phyloP scores from a whole-genome alignment of 1,140 invertebrate species.

The Heterodera carotae region DNA sequence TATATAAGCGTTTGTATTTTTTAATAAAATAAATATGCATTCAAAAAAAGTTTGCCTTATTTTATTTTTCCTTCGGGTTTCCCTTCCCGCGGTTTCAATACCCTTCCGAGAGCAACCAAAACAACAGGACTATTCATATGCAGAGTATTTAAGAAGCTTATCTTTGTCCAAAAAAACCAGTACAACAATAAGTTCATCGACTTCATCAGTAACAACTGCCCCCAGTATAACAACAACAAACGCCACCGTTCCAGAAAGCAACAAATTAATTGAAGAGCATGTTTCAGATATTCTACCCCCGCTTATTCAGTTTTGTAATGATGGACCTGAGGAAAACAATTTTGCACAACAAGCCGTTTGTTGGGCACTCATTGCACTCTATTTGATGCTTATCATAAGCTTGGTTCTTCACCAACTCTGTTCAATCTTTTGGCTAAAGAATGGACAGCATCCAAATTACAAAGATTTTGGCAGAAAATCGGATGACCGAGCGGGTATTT shows the following conservation, averaged over 20 bases:
- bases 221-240: no score
- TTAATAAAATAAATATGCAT: not conserved
- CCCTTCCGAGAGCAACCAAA: no score
- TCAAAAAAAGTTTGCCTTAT: not conserved
- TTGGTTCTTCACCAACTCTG: not conserved
- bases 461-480: constrained; percentile 16
- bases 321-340: not conserved
- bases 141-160: no score
- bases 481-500: not conserved
- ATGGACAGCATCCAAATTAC: constrained; percentile 18
- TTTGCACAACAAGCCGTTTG: not conserved
- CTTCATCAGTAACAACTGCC: no score
- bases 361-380: not conserved
- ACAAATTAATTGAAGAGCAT: not conserved
- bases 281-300: not conserved
- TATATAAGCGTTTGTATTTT: not conserved
- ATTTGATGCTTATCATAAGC: not conserved
- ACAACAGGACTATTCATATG: no score
- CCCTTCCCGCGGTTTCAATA: not conserved
- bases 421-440: not conserved
- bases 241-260: not conserved
- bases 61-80: not conserved
- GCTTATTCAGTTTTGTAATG: not conserved
- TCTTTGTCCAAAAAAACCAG: not conserved
- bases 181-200: not conserved